Conservation (phyloP, 2,888 invertebrate genomes). For the Ephialtes manifestator region DNA sequence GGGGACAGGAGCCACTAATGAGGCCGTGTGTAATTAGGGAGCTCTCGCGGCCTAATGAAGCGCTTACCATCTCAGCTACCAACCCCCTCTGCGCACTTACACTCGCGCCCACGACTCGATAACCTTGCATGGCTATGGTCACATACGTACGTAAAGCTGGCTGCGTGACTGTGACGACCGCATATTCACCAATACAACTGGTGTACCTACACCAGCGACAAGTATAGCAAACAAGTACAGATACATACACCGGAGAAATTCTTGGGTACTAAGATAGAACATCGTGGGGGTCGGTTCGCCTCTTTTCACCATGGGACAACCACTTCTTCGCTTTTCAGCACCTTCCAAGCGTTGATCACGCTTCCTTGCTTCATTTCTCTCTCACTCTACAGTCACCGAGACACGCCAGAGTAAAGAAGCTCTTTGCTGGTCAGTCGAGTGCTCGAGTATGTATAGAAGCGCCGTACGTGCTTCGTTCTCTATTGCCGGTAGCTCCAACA, state of each 20-base stretch:
- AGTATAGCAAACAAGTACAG: conserved; percentile 66
- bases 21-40: conserved; percentile 86
- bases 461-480: conserved; percentile 23
- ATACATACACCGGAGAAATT: conserved; percentile 56
- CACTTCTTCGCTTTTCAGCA: conserved; percentile 74
- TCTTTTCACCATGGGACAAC: conserved; percentile 60
- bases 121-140: conserved; percentile 69
- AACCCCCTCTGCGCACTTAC: conserved; percentile 74
- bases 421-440: conserved; percentile 39
- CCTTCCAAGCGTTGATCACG: conserved; percentile 80
- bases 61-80: conserved; percentile 85
- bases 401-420: conserved; percentile 34
- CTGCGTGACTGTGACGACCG: conserved; percentile 32
- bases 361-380: conserved; percentile 63
- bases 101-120: conserved; percentile 73
- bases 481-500: conserved; percentile 35
- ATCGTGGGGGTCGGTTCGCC: conserved; percentile 59
- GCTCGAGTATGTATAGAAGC: conserved; percentile 52
- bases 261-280: conserved; percentile 54
- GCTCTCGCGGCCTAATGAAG: conserved; percentile 86
- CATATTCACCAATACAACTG: conserved; percentile 23
- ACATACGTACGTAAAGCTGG: conserved; percentile 27
- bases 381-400: conserved; percentile 15
- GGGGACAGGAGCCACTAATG: conserved; percentile 85
- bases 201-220: conserved; percentile 24